phyloP scores from a whole-genome alignment of 2,888 invertebrate genomes.

The Hirtodrosophila alboralis region DNA sequence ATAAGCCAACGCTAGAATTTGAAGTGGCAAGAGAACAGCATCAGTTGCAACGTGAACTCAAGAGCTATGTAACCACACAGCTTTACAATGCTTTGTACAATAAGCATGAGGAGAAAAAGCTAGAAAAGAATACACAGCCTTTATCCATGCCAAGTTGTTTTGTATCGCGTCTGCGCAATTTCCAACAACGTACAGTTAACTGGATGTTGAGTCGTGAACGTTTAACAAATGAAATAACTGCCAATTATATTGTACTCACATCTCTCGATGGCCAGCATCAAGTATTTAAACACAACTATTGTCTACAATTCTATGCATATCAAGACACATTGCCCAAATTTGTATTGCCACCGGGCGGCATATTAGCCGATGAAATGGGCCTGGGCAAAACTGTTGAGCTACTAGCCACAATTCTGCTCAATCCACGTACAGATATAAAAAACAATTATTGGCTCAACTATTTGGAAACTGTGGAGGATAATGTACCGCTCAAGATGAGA shows the following conservation, averaged over 20 bases:
- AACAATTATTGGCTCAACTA: constrained; percentile 39
- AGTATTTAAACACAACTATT: constrained; percentile 77
- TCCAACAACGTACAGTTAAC: constrained; percentile 87
- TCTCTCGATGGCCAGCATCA: constrained; percentile 54
- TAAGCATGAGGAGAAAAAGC: constrained; percentile 36
- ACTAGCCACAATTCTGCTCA: constrained; percentile 87
- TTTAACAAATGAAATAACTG: constrained; percentile 25
- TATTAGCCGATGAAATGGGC: constrained; percentile 93
- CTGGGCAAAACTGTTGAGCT: constrained; percentile 92
- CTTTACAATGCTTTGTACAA: constrained; percentile 73
- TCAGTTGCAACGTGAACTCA: constrained; percentile 52
- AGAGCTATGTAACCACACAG: constrained; percentile 77
- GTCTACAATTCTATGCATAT: constrained; percentile 52
- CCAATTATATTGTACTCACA: constrained; percentile 55
- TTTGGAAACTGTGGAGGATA: constrained; percentile 31
- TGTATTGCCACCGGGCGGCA: constrained; percentile 86
- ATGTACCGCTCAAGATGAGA: constrained; percentile 32
- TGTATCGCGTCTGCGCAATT: constrained; percentile 86
- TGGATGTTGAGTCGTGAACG: constrained; percentile 89
- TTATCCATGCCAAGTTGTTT: constrained; percentile 78
- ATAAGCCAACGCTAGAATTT: constrained; percentile 44
- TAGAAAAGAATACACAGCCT: background rate
- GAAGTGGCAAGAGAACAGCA: constrained; percentile 41
- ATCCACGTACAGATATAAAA: constrained; percentile 80
- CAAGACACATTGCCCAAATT: constrained; percentile 27